These are phyloP conservation scores for Brenthis ino DNA, from an alignment of 2,888 invertebrate genomes.

Conservation along the genomic window DNA sequence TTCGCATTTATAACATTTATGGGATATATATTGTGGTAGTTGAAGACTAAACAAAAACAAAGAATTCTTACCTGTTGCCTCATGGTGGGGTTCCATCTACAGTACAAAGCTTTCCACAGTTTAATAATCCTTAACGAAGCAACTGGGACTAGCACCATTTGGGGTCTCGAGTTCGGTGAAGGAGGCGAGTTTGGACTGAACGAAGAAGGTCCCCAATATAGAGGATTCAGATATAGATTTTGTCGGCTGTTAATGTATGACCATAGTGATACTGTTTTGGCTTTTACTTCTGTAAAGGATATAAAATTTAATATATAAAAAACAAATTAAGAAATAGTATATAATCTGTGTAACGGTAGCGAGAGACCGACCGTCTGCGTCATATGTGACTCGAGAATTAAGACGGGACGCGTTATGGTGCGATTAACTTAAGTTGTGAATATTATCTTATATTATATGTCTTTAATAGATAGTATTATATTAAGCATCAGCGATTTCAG, in stretches of 20 bases:
- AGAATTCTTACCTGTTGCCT: constrained; percentile 86
- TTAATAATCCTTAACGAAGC: constrained; percentile 95
- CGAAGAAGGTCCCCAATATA: constrained; percentile 87
- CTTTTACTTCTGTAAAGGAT: constrained; percentile 85
- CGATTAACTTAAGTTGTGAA: no score
- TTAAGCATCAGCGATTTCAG: no score
- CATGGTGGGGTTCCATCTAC: constrained; percentile 98
- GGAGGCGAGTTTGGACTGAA: constrained; percentile 87
- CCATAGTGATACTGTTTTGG: constrained; percentile 96
- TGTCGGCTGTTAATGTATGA: constrained; percentile 94
- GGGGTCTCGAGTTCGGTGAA: constrained; percentile 88
- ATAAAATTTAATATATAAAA: neutral
- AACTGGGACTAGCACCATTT: constrained; percentile 89
- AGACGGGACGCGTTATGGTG: no score
- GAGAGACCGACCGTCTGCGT: no score
- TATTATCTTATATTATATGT: no score
- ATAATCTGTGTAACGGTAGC: no score
- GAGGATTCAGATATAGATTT: constrained; percentile 94
- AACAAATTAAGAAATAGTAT: no score
- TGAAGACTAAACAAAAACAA: neutral
- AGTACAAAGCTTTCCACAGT: constrained; percentile 98
- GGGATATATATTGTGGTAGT: no score
- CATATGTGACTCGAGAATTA: no score
- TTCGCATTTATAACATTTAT: no score
- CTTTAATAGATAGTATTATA: no score